Conservation (phyloP, 1,140 invertebrate genomes). For the Sitophilus oryzae region DNA sequence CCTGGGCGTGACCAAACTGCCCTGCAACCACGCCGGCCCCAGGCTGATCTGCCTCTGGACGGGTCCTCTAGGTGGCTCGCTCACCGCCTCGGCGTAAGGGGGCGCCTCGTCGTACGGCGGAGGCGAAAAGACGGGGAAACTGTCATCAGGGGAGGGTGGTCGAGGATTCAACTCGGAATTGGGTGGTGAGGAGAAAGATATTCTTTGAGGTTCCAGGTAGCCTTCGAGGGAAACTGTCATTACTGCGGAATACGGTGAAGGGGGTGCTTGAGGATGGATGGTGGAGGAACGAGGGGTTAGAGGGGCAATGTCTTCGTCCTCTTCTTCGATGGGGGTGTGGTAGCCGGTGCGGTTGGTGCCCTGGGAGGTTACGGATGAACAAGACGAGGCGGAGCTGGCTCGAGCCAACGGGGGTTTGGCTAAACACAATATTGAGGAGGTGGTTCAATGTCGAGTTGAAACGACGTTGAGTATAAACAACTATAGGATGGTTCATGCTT, state of each 20-base stretch:
- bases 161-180: conserved; percentile 62
- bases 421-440: conserved; percentile 10
- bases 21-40: conserved; percentile 52
- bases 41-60: conserved; percentile 46
- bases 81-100: conserved; percentile 37
- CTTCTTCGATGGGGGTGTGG: conserved; percentile 55
- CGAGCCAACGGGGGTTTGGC: conserved; percentile 50
- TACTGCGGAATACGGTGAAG: conserved; percentile 77
- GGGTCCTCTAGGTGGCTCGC: conserved; percentile 42
- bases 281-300: conserved; percentile 50
- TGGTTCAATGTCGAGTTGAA: background rate
- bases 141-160: conserved; percentile 65
- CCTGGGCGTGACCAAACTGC: conserved; percentile 49
- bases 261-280: conserved; percentile 42
- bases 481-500: too few relatives aligned
- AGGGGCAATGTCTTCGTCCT: conserved; percentile 44
- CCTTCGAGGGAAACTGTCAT: conserved; percentile 78
- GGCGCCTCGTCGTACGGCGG: conserved; percentile 58
- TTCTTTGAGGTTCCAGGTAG: conserved; percentile 73
- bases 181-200: conserved; percentile 71
- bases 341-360: conserved; percentile 52
- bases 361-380: conserved; percentile 47
- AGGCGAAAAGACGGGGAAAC: conserved; percentile 78
- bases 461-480: too few relatives aligned
- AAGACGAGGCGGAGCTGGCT: conserved; percentile 56